Conservation (phyloP, 2,113 vertebrate species). For the Microtus pennsylvanicus region DNA sequence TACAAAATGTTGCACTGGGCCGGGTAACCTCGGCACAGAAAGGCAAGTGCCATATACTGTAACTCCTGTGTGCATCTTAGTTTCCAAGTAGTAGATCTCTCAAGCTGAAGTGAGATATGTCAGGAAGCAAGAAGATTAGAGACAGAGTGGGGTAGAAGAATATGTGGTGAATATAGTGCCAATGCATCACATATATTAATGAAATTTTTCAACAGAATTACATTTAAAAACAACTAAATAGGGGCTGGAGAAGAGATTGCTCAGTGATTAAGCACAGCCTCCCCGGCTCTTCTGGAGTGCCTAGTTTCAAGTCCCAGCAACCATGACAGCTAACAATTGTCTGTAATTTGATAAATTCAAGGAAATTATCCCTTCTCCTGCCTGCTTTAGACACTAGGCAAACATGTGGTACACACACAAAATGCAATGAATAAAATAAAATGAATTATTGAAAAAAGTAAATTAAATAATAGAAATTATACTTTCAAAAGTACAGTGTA, state of each 20-base stretch:
- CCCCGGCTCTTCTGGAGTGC: neutral
- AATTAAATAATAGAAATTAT: neutral
- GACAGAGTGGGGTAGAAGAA: neutral
- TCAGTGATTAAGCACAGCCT: neutral
- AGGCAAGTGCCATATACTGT: neutral
- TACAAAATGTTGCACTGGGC: neutral
- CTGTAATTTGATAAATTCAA: neutral
- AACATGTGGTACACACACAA: neutral
- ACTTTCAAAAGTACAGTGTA: neutral
- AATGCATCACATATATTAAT: neutral
- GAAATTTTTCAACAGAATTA: neutral
- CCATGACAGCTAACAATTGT: neutral
- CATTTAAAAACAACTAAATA: neutral
- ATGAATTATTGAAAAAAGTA: neutral
- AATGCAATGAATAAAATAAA: neutral
- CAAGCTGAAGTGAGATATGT: neutral
- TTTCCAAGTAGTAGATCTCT: neutral
- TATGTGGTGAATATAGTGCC: neutral
- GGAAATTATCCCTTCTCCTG: neutral
- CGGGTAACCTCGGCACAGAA: neutral
- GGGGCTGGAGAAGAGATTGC: neutral
- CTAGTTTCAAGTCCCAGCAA: neutral
- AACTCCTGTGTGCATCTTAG: neutral
- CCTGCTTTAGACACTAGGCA: neutral
- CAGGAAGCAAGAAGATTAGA: neutral